Percentiles rank a stretch among this genome's conserved stretches.
These are phyloP conservation scores for Drosophila littoralis DNA, from an alignment of 1,140 invertebrate species.

Conservation along the genomic window DNA sequence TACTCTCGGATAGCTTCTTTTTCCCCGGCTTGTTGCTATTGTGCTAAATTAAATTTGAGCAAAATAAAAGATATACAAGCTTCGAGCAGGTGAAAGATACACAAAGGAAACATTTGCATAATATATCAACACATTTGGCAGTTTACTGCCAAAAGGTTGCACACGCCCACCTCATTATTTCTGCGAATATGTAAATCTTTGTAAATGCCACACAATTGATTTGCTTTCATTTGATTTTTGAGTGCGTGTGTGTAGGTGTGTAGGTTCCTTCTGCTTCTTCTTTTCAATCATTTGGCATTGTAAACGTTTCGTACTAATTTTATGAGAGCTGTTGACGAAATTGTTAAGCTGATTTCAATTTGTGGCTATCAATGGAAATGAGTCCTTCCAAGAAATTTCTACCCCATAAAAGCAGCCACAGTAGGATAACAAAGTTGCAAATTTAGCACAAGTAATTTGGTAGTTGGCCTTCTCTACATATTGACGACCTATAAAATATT, in stretches of 20 bases:
- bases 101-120: constrained; percentile 68
- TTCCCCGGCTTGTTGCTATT: constrained; percentile 7
- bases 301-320: constrained; percentile 57
- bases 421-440: constrained; percentile 16
- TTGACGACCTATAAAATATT: not conserved
- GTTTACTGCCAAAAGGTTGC: constrained; percentile 42
- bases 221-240: constrained; percentile 65
- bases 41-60: constrained; percentile 37
- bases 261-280: constrained; percentile 17
- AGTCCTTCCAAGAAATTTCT: constrained; percentile 4
- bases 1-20: constrained; percentile 5
- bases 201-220: constrained; percentile 71
- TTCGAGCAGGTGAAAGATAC: constrained; percentile 13
- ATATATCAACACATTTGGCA: constrained; percentile 60
- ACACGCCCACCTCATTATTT: constrained; percentile 60
- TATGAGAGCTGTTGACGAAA: constrained; percentile 62
- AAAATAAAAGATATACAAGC: constrained; percentile 60
- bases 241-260: constrained; percentile 2
- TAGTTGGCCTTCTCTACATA: constrained; percentile 5
- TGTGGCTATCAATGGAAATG: constrained; percentile 53
- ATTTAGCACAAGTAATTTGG: constrained; percentile 21
- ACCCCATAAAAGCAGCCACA: constrained; percentile 33
- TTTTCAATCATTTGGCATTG: constrained; percentile 66
- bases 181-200: constrained; percentile 58
- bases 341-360: constrained; percentile 66